Evolutionary conservation across 2,797 vertebrate genomes (phyloP).

Genomic region (Galagoides demidoff): DNA sequence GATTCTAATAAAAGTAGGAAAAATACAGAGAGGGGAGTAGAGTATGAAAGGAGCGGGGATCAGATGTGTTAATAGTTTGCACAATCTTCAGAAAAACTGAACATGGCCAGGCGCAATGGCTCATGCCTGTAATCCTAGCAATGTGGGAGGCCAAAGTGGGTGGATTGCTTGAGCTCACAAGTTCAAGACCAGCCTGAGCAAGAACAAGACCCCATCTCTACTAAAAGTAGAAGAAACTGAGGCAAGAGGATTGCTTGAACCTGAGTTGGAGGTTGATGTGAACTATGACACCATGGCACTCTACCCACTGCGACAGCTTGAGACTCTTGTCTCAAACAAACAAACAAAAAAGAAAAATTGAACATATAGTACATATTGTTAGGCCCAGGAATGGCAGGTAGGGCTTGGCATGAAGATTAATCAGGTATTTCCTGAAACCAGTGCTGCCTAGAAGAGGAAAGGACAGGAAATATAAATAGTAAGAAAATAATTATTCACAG

Average conservation of each 20-base stretch:
- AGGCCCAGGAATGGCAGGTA: neutral
- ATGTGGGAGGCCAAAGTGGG: too few species aligned
- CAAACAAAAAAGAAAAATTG: neutral
- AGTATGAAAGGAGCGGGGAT: neutral
- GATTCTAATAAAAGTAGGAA: slow-evolving; percentile 1
- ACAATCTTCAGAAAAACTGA: slow-evolving; percentile 29
- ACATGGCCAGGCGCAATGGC: neutral
- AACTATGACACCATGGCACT: too few species aligned
- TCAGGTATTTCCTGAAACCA: slow-evolving; percentile 3
- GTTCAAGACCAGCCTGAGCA: too few species aligned
- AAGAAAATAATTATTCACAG: neutral
- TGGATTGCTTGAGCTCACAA: too few species aligned
- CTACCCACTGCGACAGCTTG: too few species aligned
- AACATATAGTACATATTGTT: neutral
- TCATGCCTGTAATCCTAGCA: too few species aligned
- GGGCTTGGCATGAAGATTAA: neutral
- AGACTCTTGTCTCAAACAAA: too few species aligned
- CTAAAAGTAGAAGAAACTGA: too few species aligned
- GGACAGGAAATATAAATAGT: neutral
- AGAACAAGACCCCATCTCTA: too few species aligned
- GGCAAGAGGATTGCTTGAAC: too few species aligned
- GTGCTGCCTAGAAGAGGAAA: neutral
- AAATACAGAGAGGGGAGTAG: neutral
- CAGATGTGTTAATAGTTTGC: neutral
- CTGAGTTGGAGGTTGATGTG: too few species aligned